Percentiles rank a stretch among this genome's conserved stretches.
Evolutionary conservation across 2,113 vertebrate species (phyloP).

Genomic region (Ictalurus furcatus): DNA sequence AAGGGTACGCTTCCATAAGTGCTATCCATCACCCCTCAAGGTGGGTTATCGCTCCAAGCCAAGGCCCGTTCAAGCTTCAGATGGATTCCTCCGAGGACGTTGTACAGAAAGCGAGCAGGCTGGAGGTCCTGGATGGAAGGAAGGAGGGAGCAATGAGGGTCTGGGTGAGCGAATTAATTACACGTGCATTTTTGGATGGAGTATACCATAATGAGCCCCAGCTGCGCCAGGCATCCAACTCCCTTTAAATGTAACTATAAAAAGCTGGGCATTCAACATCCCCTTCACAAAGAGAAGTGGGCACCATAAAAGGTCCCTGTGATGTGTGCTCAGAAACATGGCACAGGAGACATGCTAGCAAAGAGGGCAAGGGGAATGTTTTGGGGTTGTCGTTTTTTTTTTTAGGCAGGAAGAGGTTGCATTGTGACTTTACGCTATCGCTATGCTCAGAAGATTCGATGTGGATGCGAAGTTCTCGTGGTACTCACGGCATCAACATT

Average conservation of each 20-base stretch:
- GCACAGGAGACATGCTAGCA: slow-evolving; percentile 42
- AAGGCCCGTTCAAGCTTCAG: slow-evolving; percentile 18
- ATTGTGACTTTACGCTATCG: neutral
- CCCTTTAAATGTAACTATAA: slow-evolving; percentile 88
- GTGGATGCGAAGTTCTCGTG: neutral
- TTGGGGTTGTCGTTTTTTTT: neutral
- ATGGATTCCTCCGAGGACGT: slow-evolving; percentile 29
- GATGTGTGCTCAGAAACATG: slow-evolving; percentile 53
- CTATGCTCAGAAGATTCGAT: neutral
- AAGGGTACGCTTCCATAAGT: slow-evolving; percentile 12
- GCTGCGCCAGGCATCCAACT: slow-evolving; percentile 88
- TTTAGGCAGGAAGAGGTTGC: neutral
- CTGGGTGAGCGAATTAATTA: slow-evolving; percentile 89
- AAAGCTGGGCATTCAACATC: slow-evolving; percentile 68
- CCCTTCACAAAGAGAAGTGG: slow-evolving; percentile 54
- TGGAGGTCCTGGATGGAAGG: slow-evolving; percentile 57
- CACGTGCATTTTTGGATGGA: slow-evolving; percentile 91
- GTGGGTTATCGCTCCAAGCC: slow-evolving; percentile 37
- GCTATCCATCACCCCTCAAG: slow-evolving; percentile 7
- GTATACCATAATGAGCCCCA: slow-evolving; percentile 90
- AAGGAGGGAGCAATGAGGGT: slow-evolving; percentile 27
- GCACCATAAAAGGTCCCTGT: slow-evolving; percentile 58
- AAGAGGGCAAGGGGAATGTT: slow-evolving; percentile 26
- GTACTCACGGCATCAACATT: neutral
- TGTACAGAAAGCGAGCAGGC: slow-evolving; percentile 36